phyloP scores from a whole-genome alignment of 2,888 invertebrate genomes.

The Hirtodrosophila confusa region DNA sequence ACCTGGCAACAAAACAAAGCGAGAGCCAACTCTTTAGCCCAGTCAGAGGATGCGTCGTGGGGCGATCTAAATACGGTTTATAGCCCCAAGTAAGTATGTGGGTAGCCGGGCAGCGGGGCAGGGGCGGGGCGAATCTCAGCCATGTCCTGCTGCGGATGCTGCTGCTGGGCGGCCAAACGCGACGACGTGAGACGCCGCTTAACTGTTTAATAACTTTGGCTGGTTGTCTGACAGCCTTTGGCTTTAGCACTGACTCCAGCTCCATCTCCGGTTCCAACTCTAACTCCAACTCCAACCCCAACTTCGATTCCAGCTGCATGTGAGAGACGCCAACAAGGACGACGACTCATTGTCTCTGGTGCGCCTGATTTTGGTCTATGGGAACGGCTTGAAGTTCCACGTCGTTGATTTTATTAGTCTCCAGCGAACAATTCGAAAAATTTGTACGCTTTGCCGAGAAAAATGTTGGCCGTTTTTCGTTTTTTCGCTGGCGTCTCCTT shows the following conservation, averaged over 20 bases:
- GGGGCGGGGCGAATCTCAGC: not conserved
- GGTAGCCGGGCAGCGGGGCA: not conserved
- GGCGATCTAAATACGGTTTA: conserved; percentile 63
- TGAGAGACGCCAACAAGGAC: conserved; percentile 36
- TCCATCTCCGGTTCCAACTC: not conserved
- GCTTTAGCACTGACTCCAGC: conserved; percentile 2
- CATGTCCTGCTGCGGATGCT: conserved; percentile 2
- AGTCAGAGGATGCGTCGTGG: conserved; percentile 19
- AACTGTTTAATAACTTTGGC: conserved; percentile 78
- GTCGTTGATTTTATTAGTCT: conserved; percentile 84
- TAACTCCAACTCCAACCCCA: not conserved
- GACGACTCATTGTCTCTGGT: conserved; percentile 69
- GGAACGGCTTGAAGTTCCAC: conserved; percentile 83
- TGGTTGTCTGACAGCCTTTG: conserved; percentile 52
- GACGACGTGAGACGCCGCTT: conserved; percentile 79
- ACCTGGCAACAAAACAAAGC: conserved; percentile 52
- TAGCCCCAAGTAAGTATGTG: conserved; percentile 29
- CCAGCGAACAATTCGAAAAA: conserved; percentile 84
- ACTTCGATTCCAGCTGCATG: conserved; percentile 24
- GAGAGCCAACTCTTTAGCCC: conserved; percentile 48
- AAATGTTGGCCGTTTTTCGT: conserved; percentile 44
- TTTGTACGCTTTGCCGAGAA: conserved; percentile 78
- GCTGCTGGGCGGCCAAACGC: conserved; percentile 62
- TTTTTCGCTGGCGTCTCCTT: conserved; percentile 40
- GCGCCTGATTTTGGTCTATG: conserved; percentile 59